Percentiles rank a stretch among this genome's conserved stretches.
These are phyloP conservation scores for Falco cherrug DNA, from an alignment of 2,797 vertebrate genomes.

Conservation along the genomic window DNA sequence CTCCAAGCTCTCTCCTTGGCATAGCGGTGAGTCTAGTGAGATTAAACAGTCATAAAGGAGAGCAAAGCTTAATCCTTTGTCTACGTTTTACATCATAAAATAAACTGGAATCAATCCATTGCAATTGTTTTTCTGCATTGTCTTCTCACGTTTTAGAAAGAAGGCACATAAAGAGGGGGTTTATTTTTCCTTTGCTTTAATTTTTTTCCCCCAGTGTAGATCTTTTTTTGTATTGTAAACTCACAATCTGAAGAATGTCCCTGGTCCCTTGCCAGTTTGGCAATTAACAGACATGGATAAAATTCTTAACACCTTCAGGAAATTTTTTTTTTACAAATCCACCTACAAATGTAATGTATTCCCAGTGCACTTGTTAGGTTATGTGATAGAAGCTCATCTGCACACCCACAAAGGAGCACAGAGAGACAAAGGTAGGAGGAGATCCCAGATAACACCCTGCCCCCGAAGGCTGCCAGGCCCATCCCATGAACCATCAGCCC, in stretches of 20 bases:
- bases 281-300: neutral
- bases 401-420: neutral
- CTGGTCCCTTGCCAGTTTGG: neutral
- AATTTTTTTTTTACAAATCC: neutral
- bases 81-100: neutral
- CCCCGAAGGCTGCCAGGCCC: neutral
- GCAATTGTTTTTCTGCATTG: neutral
- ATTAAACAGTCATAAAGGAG: neutral
- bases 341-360: neutral
- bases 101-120: neutral
- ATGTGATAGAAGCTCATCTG: neutral
- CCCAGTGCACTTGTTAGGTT: neutral
- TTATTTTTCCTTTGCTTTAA: rapidly evolving
- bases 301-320: neutral
- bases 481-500: neutral
- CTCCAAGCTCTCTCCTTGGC: neutral
- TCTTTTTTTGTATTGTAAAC: neutral
- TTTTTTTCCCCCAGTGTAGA: neutral
- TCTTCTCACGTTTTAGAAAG: neutral
- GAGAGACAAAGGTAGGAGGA: neutral
- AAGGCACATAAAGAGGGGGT: neutral
- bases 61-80: neutral
- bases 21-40: neutral
- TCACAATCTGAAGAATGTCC: neutral
- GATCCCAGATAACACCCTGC: neutral